phyloP scores from a whole-genome alignment of 2,797 vertebrate species.

The Cossypha niveicapilla region DNA sequence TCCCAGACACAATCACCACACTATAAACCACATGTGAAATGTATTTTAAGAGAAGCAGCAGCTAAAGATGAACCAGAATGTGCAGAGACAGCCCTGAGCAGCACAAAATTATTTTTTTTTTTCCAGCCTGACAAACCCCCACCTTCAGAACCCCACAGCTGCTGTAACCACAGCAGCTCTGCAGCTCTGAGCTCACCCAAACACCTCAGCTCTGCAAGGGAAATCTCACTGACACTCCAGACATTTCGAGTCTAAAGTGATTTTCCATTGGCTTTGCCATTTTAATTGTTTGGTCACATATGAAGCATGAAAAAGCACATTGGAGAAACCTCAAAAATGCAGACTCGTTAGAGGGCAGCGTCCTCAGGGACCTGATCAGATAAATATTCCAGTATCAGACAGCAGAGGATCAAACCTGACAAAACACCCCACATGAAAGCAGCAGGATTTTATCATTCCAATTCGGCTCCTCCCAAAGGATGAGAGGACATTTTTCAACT shows the following conservation, averaged over 20 bases:
- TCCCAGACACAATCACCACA: neutral
- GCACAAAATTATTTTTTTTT: neutral
- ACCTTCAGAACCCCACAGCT: accelerated
- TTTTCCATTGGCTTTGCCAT: neutral
- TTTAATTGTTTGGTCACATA: neutral
- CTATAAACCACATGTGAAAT: accelerated
- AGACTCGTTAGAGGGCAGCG: neutral
- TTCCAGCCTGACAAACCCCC: neutral
- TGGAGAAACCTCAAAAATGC: neutral
- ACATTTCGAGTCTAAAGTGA: neutral
- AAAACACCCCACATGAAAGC: neutral
- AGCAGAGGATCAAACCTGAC: neutral
- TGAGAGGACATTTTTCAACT: neutral
- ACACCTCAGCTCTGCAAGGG: neutral
- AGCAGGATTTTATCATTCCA: neutral
- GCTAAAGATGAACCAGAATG: neutral
- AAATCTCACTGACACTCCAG: neutral
- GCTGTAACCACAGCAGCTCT: neutral
- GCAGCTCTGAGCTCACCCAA: neutral
- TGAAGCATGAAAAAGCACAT: neutral
- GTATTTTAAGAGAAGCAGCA: neutral
- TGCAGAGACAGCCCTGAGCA: neutral
- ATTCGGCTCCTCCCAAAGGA: neutral
- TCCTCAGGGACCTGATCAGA: neutral
- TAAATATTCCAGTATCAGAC: neutral